phyloP scores from a whole-genome alignment of 2,888 invertebrate species.

The Druceiella hillmani region DNA sequence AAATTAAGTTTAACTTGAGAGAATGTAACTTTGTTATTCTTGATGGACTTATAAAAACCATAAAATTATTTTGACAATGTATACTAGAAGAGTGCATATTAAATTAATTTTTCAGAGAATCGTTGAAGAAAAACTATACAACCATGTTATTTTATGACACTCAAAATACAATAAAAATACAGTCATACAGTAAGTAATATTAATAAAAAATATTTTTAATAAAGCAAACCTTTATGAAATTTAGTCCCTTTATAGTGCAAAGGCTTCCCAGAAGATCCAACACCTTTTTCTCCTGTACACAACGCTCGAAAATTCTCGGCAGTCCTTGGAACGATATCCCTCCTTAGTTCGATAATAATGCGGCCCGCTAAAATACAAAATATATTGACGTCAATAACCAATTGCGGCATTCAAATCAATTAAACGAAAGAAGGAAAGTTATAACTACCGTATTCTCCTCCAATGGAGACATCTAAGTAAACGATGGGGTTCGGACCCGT shows the following conservation, averaged over 20 bases:
- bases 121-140: too few relatives aligned
- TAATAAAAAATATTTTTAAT: not conserved
- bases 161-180: too few relatives aligned
- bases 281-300: conserved; percentile 87
- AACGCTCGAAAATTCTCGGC: conserved; percentile 88
- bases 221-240: conserved; percentile 67
- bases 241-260: conserved; percentile 78
- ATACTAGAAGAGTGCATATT: too few relatives aligned
- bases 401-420: not conserved
- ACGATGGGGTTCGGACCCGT: conserved; percentile 71
- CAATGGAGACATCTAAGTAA: conserved; percentile 65
- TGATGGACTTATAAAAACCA: too few relatives aligned
- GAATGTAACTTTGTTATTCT: too few relatives aligned
- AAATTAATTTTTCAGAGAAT: too few relatives aligned
- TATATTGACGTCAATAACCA: too few relatives aligned
- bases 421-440: too few relatives aligned
- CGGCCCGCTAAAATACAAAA: conserved; percentile 60
- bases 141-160: too few relatives aligned
- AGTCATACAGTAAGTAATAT: conserved; percentile 2
- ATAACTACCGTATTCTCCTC: conserved; percentile 59
- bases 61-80: too few relatives aligned
- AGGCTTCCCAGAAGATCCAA: conserved; percentile 61
- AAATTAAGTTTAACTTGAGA: too few relatives aligned
- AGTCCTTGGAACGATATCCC: conserved; percentile 78
- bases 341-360: conserved; percentile 80